Evolutionary conservation across 2,888 invertebrate species (phyloP), one percentile per base, ranked within the genome.

Genomic region (Odontomyia ornata): DNA sequence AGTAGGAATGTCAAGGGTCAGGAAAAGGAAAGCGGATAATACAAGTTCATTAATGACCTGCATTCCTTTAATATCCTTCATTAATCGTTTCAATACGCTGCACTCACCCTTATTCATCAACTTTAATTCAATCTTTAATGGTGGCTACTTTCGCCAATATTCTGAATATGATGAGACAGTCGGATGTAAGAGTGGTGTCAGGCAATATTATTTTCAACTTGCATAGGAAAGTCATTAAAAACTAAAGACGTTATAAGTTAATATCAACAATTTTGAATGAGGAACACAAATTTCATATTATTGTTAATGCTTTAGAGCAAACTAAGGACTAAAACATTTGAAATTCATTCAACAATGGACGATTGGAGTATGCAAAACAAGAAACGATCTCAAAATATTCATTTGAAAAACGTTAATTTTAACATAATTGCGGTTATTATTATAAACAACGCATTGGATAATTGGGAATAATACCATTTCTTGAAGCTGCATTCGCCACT

Each of bases 401-500:
- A 52, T 5, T 36, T 5, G 25, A 47, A 13, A n/a, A 69, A 47
- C 52, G 52, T 52, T 47, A 47, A 69, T 15, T 46, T 21, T n/a
- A 67, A 67, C 36, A 65, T 25, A 62, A 27, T n/a, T n/a, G 69
- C 27, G 47, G 47, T 25, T 25, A 69, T 69, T 69, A 69, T 69
- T 69, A 69, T 69, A 47, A 69, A 69, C 25, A 69, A 69, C 18
- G 2, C 23, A 69, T 47, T 15, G 30, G 43, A 46, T 47, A 1
- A 69, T 69, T 69, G 46, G 7, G 18, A 65, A 65, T 36, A 36
- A 36, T 36, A 7, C 21, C 65, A 27, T 23, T 23, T 60, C 36
- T 36, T 65, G 30, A 18, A 65, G 65, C 62, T 47, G 77, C 69
- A 28, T 60, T 75, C 21, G 75, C 67, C 47, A 57, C 78, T 78